These are phyloP conservation scores for Diaperis boleti DNA, from an alignment of 2,888 invertebrate species.

Conservation along the genomic window DNA sequence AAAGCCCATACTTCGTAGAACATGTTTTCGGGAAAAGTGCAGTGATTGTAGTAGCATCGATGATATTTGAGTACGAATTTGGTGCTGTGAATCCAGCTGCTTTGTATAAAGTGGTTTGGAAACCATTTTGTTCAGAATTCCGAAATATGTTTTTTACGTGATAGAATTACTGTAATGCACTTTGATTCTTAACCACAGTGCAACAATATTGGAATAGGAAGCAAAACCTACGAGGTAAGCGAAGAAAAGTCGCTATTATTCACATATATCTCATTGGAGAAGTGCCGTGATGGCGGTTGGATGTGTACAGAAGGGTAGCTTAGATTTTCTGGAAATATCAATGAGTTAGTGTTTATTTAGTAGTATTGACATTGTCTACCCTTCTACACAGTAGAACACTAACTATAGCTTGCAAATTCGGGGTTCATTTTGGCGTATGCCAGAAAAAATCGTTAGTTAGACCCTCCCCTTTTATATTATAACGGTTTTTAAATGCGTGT, in stretches of 20 bases:
- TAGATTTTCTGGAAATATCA: conserved; percentile 38
- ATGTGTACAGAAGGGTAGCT: conserved; percentile 42
- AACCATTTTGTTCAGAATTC: conserved; percentile 65
- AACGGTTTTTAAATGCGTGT: conserved; percentile 51
- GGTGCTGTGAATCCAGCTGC: conserved; percentile 57
- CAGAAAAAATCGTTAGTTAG: conserved; percentile 31
- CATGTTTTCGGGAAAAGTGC: conserved; percentile 48
- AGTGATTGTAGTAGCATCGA: conserved; percentile 51
- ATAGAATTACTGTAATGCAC: conserved; percentile 20
- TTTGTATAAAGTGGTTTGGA: conserved; percentile 62
- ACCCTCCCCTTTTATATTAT: conserved; percentile 55
- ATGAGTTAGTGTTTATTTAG: neutral
- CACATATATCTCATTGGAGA: conserved; percentile 11
- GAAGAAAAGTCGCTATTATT: conserved; percentile 5
- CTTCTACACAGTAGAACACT: neutral
- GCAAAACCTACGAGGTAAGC: conserved; percentile 21
- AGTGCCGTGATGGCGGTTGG: conserved; percentile 51
- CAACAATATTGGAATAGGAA: neutral
- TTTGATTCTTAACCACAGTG: neutral
- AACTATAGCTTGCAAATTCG: neutral
- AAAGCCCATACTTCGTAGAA: conserved; percentile 49
- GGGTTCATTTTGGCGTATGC: neutral
- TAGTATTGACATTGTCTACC: no score
- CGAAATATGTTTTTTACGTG: conserved; percentile 57
- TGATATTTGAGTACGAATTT: conserved; percentile 56